These are phyloP conservation scores for Heliconius congener DNA, from an alignment of 1,140 invertebrate genomes.

Conservation along the genomic window DNA sequence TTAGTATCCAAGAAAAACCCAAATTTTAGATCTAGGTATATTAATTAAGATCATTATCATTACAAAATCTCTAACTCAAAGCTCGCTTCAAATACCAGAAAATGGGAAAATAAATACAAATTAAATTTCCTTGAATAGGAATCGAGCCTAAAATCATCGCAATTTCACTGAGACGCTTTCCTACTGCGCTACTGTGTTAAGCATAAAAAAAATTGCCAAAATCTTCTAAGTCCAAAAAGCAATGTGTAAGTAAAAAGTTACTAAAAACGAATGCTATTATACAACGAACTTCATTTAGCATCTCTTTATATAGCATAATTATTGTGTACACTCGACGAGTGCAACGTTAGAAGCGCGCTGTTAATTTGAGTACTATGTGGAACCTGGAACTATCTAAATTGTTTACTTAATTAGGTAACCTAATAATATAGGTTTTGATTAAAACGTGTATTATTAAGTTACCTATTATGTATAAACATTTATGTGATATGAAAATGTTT, in stretches of 20 bases:
- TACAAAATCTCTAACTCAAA: too few species aligned
- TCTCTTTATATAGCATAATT: not conserved
- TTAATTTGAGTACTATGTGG: not conserved
- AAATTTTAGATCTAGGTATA: too few species aligned
- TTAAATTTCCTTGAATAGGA: too few species aligned
- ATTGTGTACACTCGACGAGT: conserved; percentile 2
- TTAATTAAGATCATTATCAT: too few species aligned
- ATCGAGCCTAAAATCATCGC: not conserved
- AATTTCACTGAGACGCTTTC: not conserved
- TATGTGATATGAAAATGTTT: too few species aligned
- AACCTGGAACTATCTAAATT: conserved; percentile 1
- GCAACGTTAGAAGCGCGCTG: not conserved
- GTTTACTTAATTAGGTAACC: not conserved
- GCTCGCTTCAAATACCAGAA: too few species aligned
- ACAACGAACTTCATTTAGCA: not conserved
- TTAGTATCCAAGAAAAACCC: not conserved
- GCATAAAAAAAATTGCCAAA: not conserved
- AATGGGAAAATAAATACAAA: too few species aligned
- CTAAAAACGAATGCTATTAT: not conserved
- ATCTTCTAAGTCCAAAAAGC: not conserved
- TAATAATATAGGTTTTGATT: not conserved
- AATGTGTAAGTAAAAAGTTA: not conserved
- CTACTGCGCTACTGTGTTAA: too few species aligned
- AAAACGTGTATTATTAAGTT: not conserved
- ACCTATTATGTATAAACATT: not conserved